A percentile compares a stretch with the other conserved stretches of the same genome.
These are phyloP conservation scores for Onychorhynchus coronatus DNA, from an alignment of 2,113 vertebrate species.

Conservation along the genomic window DNA sequence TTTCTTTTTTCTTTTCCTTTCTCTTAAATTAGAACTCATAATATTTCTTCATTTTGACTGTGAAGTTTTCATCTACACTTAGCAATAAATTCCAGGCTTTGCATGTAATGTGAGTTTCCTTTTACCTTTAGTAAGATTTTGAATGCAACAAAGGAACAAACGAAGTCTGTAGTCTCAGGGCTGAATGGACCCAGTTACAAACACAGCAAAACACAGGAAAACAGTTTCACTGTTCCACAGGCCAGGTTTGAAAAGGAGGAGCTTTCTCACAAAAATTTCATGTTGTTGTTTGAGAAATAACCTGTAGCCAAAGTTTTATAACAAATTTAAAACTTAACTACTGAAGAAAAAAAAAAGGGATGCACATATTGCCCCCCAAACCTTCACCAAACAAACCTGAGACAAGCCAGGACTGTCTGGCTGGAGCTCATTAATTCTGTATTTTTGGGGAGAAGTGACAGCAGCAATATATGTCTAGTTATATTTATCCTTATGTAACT, in stretches of 20 bases:
- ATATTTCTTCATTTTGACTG: not conserved
- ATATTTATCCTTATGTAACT: not conserved
- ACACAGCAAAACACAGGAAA: not conserved
- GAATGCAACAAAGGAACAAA: not conserved
- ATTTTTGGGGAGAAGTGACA: not conserved
- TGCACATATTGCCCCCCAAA: not conserved
- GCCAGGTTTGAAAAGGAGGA: not conserved
- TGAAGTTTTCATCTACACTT: not conserved
- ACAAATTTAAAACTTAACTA: not conserved
- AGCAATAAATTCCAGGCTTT: not conserved
- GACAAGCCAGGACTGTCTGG: not conserved
- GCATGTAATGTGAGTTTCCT: not conserved
- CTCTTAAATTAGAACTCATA: not conserved
- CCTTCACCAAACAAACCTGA: not conserved
- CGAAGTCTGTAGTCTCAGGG: not conserved
- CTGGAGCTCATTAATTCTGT: slow-evolving; percentile 2
- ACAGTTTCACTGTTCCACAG: not conserved
- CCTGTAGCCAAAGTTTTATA: not conserved
- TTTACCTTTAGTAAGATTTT: not conserved
- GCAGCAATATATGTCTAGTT: not conserved
- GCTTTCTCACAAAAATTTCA: not conserved
- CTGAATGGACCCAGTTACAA: not conserved
- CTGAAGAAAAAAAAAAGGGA: not conserved
- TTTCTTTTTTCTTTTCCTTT: too few species aligned
- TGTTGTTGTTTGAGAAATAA: not conserved